phyloP scores from a whole-genome alignment of 2,113 vertebrate genomes.

The Hydrolagus affinis region DNA sequence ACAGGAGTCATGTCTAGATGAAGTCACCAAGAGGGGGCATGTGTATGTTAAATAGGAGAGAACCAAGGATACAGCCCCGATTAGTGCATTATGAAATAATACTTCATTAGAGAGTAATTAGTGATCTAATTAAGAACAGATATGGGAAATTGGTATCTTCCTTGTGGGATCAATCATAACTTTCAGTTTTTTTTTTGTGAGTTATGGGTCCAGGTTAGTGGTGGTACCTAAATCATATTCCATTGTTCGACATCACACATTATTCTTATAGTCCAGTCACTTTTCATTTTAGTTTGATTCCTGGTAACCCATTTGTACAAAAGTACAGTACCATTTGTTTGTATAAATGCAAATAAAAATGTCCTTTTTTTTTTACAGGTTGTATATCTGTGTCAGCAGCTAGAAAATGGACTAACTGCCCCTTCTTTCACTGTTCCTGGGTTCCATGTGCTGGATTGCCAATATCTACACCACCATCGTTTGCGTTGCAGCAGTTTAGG shows the following conservation, averaged over 20 bases:
- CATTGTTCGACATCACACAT: background rate
- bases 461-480: conserved; percentile 36
- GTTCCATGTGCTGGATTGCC: conserved; percentile 40
- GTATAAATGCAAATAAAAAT: too few species aligned
- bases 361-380: conserved; percentile 36
- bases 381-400: conserved; percentile 33
- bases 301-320: background rate
- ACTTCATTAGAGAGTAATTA: too few species aligned
- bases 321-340: too few species aligned
- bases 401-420: conserved; percentile 33
- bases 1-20: too few species aligned
- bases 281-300: background rate
- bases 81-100: too few species aligned
- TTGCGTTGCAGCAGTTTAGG: conserved; percentile 41
- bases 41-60: too few species aligned
- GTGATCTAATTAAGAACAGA: too few species aligned
- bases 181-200: too few species aligned
- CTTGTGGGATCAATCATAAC: too few species aligned
- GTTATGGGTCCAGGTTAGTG: background rate
- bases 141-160: too few species aligned
- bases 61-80: too few species aligned
- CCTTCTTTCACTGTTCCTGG: conserved; percentile 37
- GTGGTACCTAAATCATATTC: background rate
- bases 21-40: too few species aligned
- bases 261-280: background rate